Base-by-base conservation (phyloP, 35 echinoderm and acorn worm genomes). In the Eucidaris tribuloides region DNA sequence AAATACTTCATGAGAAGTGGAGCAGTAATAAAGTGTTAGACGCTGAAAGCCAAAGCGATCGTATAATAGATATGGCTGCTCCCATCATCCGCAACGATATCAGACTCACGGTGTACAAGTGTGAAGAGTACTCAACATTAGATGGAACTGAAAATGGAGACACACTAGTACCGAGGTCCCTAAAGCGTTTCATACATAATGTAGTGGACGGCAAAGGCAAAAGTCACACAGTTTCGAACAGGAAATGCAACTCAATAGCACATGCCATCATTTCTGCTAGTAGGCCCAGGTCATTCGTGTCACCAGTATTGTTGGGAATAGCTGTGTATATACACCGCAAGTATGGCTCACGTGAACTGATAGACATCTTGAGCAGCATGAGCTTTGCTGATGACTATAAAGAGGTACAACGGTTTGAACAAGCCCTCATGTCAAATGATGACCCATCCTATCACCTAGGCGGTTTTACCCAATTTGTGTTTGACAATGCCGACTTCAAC, bases 401-500 rank as follows among this genome's bases (percentile, higher is more conserved):
- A 48, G 83, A 85, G 34, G 83, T 85, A 18, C 54, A 83, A 43
- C 20, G 56, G 38, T 83, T 64, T n/a, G n/a, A n/a, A n/a, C n/a
- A n/a, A n/a, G n/a, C n/a, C n/a, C n/a, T n/a, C n/a, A n/a, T n/a
- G n/a, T 83, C 15, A 83, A 62, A 23, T 36, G 58, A 33, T 36
- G 55, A 62, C 1, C 81, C 83, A 76, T 22, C 24, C 23, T 85
- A 76, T 74, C n/a, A 58, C 66, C 30, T 49, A 22, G 41, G 45
- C 23, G 60, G 44, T 32, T 85, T 85, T 36, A 76, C 40, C 41
- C 83, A 85, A 38, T 85, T 72, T 85, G 33, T 76, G 0, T 70
- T 71, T 76, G 83, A 85, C 66, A 76, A 85, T 85, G 83, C 64
- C 17, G 83, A 85, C 48, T 46, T 72, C 65, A 85, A 76, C 46